Evolutionary conservation across 2,113 vertebrate species (phyloP).

Genomic region (Melanocharis versteri): DNA sequence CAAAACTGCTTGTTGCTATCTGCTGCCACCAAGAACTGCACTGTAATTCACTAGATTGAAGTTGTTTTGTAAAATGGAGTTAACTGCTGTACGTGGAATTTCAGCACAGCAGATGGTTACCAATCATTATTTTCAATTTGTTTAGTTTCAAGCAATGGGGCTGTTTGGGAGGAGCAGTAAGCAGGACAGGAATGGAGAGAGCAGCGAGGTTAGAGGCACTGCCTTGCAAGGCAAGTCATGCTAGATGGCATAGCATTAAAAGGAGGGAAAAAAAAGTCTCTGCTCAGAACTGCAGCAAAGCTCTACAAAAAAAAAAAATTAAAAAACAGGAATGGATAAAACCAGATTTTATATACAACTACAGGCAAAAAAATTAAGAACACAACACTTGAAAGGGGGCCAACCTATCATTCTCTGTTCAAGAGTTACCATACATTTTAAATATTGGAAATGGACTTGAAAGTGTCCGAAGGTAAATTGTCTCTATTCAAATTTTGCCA

Average conservation of each 20-base stretch:
- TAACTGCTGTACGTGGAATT: constrained; percentile 78
- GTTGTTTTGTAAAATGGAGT: constrained; percentile 79
- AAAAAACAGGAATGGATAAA: fast-evolving
- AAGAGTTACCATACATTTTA: constrained; percentile 33
- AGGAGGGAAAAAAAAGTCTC: neutral
- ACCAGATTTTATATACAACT: neutral
- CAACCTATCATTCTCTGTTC: neutral
- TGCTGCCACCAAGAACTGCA: constrained; percentile 65
- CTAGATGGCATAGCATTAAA: neutral
- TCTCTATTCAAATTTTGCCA: constrained; percentile 54
- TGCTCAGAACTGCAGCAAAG: neutral
- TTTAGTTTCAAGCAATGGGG: constrained; percentile 67
- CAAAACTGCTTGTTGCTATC: constrained; percentile 69
- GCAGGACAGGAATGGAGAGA: neutral
- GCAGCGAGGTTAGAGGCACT: neutral
- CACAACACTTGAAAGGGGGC: neutral
- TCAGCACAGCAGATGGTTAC: constrained; percentile 78
- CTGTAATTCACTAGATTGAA: constrained; percentile 74
- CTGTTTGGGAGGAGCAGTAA: constrained; percentile 34
- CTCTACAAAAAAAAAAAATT: neutral
- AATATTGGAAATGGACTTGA: constrained; percentile 49
- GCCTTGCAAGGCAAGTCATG: neutral
- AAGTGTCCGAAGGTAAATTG: constrained; percentile 64
- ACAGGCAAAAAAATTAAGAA: neutral
- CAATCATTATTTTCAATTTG: constrained; percentile 80